phyloP scores from a whole-genome alignment of 2,888 invertebrate species.

The Drosophila picticornis region DNA sequence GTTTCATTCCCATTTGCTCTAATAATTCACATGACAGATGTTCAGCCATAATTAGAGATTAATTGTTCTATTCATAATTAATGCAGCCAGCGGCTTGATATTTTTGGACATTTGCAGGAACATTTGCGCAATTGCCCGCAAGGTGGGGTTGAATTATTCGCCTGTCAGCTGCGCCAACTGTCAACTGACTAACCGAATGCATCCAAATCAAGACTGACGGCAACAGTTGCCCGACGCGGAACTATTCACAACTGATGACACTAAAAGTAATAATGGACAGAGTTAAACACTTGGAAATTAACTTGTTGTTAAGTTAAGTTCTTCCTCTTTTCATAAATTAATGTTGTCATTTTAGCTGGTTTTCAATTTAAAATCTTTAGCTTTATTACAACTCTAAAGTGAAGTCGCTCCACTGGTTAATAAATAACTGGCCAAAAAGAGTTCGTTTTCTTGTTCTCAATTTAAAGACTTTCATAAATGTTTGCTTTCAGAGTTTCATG shows the following conservation, averaged over 20 bases:
- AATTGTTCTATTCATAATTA: slow-evolving; percentile 83
- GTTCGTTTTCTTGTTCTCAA: background rate
- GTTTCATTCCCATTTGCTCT: slow-evolving; percentile 55
- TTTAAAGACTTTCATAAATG: background rate
- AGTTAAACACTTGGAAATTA: background rate
- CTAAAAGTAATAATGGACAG: background rate
- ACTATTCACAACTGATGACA: slow-evolving; percentile 33
- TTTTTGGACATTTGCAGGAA: slow-evolving; percentile 74
- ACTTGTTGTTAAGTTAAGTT: background rate
- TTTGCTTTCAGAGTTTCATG: background rate
- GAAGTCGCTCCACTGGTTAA: background rate
- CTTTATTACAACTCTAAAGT: background rate
- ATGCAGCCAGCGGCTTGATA: slow-evolving; percentile 55
- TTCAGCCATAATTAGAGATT: slow-evolving; percentile 84
- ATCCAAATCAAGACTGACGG: slow-evolving; percentile 55
- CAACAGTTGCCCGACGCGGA: slow-evolving; percentile 70
- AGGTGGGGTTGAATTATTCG: slow-evolving; percentile 46
- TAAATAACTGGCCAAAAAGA: background rate
- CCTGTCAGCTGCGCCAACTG: slow-evolving; percentile 37
- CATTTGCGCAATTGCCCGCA: slow-evolving; percentile 43
- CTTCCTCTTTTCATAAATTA: background rate
- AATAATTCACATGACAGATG: slow-evolving; percentile 83
- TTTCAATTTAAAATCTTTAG: background rate
- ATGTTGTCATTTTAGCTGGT: no score
- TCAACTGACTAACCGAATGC: background rate